These are phyloP conservation scores for Mus spretus DNA, from an alignment of 2,797 vertebrate genomes.

Conservation along the genomic window DNA sequence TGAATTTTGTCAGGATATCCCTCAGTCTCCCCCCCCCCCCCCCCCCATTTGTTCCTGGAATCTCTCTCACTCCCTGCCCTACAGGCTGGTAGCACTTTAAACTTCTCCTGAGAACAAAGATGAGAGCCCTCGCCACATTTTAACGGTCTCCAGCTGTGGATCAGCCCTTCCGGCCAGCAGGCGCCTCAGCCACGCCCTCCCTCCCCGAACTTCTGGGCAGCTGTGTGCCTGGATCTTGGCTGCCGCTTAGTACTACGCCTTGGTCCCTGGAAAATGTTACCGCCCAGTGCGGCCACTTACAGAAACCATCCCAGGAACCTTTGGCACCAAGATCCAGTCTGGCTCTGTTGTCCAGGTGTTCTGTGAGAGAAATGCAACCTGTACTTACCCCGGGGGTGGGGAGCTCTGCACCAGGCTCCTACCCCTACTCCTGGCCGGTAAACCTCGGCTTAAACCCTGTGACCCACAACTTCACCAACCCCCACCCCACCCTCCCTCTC, in stretches of 20 bases:
- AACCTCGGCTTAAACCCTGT: too few relatives aligned
- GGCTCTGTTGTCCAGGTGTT: constrained; percentile 81
- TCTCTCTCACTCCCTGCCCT: constrained; percentile 50
- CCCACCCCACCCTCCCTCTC: too few relatives aligned
- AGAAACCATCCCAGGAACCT: constrained; percentile 74
- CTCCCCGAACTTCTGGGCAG: background rate
- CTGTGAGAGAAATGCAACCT: background rate
- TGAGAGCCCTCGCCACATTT: constrained; percentile 64
- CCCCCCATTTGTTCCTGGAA: background rate
- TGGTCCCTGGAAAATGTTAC: constrained; percentile 80
- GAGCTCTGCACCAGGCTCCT: constrained; percentile 19
- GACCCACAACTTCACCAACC: background rate
- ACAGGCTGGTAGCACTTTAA: constrained; percentile 59
- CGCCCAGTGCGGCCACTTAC: constrained; percentile 77
- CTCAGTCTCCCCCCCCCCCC: background rate
- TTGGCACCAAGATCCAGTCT: constrained; percentile 74
- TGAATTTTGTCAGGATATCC: constrained; percentile 45
- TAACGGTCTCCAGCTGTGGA: constrained; percentile 77
- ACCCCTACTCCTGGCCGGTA: background rate
- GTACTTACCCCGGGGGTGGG: background rate
- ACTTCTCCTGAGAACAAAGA: constrained; percentile 73
- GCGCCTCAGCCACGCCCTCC: constrained; percentile 1
- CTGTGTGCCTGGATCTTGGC: background rate
- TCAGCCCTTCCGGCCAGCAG: constrained; percentile 30
- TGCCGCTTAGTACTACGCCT: constrained; percentile 49